phyloP scores from a whole-genome alignment of 2,888 invertebrate genomes.

The Lysandra coridon region DNA sequence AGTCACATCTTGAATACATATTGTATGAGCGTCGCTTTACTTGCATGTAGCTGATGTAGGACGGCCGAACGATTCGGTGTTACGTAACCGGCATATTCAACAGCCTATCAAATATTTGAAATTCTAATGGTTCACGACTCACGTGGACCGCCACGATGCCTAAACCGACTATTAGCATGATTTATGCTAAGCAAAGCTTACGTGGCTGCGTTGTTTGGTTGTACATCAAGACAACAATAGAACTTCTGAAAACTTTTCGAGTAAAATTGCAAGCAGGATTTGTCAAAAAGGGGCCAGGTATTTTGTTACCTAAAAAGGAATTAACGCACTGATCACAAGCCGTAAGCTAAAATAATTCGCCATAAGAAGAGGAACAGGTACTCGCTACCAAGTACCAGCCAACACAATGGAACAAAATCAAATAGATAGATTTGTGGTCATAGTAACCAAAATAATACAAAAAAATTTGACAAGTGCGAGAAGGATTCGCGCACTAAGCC shows the following conservation, averaged over 20 bases:
- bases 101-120: constrained; percentile 15
- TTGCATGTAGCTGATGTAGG: not conserved
- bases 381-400: no score
- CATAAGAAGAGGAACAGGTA: no score
- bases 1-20: constrained; percentile 4
- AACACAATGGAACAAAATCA: no score
- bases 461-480: no score
- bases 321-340: no score
- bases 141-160: constrained; percentile 15
- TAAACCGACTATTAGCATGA: not conserved
- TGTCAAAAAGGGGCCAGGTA: not conserved
- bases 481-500: no score
- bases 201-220: not conserved
- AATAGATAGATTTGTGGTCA: no score
- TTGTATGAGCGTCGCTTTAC: not conserved
- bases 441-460: no score
- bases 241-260: not conserved
- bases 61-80: not conserved
- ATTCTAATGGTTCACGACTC: constrained; percentile 4
- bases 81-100: constrained; percentile 8
- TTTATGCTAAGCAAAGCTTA: not conserved
- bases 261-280: not conserved
- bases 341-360: no score
- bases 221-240: not conserved
- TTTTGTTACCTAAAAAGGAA: no score